Conservation (phyloP, 2,113 vertebrate species). For the Patagioenas fasciata region DNA sequence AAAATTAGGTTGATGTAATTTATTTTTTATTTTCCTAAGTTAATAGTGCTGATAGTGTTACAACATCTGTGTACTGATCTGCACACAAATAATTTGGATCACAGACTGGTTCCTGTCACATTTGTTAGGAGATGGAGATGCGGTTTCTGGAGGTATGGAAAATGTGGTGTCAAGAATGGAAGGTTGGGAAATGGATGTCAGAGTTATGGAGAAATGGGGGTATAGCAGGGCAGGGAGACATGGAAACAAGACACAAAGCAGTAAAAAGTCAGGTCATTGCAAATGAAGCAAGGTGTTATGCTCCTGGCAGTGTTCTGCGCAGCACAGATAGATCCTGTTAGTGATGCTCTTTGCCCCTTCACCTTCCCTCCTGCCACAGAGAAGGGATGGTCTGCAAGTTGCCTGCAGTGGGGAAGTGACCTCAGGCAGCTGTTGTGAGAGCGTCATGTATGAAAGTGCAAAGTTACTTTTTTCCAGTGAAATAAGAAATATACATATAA, state of each 20-base stretch:
- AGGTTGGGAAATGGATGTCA: neutral
- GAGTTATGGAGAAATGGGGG: neutral
- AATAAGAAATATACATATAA: neutral
- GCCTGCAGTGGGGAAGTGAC: rapidly evolving
- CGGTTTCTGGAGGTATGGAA: neutral
- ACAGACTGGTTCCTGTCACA: neutral
- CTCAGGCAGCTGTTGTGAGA: neutral
- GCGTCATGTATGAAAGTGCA: neutral
- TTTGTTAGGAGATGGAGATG: neutral
- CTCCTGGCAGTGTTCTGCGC: neutral
- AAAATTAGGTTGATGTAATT: neutral
- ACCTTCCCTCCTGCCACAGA: neutral
- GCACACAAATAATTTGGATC: neutral
- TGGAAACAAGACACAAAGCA: neutral
- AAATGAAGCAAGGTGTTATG: neutral
- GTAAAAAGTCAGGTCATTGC: neutral
- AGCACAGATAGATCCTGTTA: neutral
- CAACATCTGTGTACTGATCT: neutral
- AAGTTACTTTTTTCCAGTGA: neutral
- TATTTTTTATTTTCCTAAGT: neutral
- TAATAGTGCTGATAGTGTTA: neutral
- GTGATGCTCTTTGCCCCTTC: neutral
- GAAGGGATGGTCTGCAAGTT: rapidly evolving
- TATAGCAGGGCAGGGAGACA: neutral
- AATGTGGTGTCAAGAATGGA: neutral